Percentiles rank a stretch among this genome's conserved stretches.
Conservation (phyloP, 2,797 vertebrate species). For the Caiman crocodilus region DNA sequence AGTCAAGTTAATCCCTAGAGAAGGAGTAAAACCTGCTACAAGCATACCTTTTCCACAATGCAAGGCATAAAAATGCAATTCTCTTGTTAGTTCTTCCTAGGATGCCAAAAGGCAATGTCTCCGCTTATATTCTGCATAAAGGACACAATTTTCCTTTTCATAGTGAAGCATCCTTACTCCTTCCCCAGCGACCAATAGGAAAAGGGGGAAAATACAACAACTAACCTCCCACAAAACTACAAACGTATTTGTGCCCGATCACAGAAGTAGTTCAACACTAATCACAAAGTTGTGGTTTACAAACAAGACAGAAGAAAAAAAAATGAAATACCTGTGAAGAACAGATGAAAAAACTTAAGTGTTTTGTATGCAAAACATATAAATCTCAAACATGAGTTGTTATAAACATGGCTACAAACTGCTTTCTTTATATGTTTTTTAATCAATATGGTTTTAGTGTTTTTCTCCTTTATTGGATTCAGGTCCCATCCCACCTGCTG, state of each 20-base stretch:
- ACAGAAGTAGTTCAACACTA: not conserved
- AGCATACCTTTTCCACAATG: not conserved
- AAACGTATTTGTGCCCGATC: not conserved
- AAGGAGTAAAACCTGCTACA: constrained; percentile 31
- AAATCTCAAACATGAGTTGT: not conserved
- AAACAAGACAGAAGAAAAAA: not conserved
- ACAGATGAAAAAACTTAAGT: not conserved
- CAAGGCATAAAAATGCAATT: not conserved
- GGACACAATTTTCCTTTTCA: not conserved
- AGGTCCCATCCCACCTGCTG: accelerated
- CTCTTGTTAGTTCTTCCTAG: not conserved
- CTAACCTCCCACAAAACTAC: not conserved
- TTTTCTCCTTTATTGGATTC: not conserved
- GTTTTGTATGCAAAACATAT: not conserved
- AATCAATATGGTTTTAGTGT: not conserved
- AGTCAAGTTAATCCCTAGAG: constrained; percentile 18
- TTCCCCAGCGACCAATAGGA: accelerated
- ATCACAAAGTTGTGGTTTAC: not conserved
- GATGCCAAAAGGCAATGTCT: not conserved
- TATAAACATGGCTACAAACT: not conserved
- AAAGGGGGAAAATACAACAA: not conserved
- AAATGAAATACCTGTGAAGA: not conserved
- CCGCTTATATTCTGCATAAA: not conserved
- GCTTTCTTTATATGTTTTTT: not conserved
- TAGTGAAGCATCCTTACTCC: not conserved